Evolutionary conservation across 2,797 vertebrate species (phyloP), one percentile per base, ranked within the genome.

Genomic region (Ceyx erithaca): DNA sequence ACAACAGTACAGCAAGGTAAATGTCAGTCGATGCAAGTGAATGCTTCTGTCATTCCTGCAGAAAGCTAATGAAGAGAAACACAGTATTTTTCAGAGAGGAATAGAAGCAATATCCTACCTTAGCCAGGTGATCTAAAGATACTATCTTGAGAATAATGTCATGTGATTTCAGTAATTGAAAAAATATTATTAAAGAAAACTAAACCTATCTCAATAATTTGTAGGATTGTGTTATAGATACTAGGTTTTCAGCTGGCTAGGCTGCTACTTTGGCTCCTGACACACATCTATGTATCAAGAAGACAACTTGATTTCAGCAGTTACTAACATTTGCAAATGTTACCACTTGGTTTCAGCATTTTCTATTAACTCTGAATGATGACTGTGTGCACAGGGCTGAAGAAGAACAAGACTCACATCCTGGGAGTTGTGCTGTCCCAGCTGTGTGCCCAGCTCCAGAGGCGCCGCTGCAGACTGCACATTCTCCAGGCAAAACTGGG

Each of bases 401-500:
- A 20, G 4, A 21, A 87, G 80, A 52, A 76, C 0, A 0, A 94
- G 28, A 98, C 97, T 98, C 97, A 99, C 99, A 49, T 99, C 99
- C 94, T 99, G 97, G 88, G 99, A 98, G 96, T 97, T 98, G 82
- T 98, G 98, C 48, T 98, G 97, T 96, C 96, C 98, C 80, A 86
- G 96, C 46, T 97, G 98, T 7, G 95, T 80, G 94, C 95, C 97
- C 89, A 98, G 92, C 49, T 99, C 99, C 97, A 98, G 97, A 4
- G 98, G 98, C 2, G 90, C 71, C 3, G 94, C 98, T 41, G 95
- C 71, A 0, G 76, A 92, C 91, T 99, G 98, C 71, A 96, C 97
- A n/a, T 97, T 98, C 67, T 99, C 99, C 1, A 87, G 97, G 97
- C 98, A 99, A 95, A 98, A 98, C 96, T 99, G 99, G 77, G 99